These are phyloP conservation scores for Brenthis hecate DNA, from an alignment of 2,888 invertebrate genomes.

Conservation along the genomic window DNA sequence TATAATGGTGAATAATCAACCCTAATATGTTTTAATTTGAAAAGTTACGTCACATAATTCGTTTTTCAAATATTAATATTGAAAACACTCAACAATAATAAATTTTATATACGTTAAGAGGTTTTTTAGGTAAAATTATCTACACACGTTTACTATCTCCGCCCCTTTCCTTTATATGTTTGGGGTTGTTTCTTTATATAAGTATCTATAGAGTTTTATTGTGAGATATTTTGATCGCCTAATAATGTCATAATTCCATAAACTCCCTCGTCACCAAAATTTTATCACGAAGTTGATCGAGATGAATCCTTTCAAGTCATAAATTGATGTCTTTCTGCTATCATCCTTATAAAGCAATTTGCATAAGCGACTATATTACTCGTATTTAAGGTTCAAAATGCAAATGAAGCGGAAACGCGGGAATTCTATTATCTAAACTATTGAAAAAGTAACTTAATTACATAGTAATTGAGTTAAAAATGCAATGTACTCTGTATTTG, in stretches of 20 bases:
- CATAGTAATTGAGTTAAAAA: not conserved
- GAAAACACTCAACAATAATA: no score
- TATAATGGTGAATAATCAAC: no score
- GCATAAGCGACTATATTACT: slow-evolving; percentile 30
- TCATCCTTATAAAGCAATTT: slow-evolving; percentile 14
- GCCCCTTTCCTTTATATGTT: no score
- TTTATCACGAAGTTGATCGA: slow-evolving; percentile 22
- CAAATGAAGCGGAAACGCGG: slow-evolving; percentile 24
- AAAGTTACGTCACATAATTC: no score
- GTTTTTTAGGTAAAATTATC: no score
- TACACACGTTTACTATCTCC: no score
- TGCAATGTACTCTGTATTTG: slow-evolving; percentile 21
- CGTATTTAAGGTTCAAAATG: slow-evolving; percentile 35
- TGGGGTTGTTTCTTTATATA: no score
- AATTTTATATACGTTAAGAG: no score
- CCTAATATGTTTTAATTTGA: no score
- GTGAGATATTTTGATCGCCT: slow-evolving; percentile 1
- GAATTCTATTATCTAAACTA: no score
- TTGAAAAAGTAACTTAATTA: not conserved
- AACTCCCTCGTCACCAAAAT: slow-evolving; percentile 10
- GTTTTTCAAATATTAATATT: no score
- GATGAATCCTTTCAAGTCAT: slow-evolving; percentile 35
- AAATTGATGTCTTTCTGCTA: slow-evolving; percentile 34
- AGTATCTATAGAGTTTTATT: no score
- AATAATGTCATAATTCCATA: slow-evolving; percentile 2